Evolutionary conservation across 2,888 invertebrate genomes (phyloP).

Genomic region (Eupsilia transversa): DNA sequence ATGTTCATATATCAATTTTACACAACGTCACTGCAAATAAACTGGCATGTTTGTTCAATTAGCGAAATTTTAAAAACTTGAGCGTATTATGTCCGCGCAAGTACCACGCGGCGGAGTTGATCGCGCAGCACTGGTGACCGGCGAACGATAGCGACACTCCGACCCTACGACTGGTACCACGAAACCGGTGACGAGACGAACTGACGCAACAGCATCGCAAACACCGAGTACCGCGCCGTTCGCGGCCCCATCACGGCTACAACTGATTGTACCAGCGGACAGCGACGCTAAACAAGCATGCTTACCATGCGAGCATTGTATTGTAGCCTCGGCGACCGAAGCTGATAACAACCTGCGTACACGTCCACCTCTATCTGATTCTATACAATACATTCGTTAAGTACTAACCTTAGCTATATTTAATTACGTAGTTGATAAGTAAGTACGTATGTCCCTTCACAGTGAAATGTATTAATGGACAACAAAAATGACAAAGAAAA

Average conservation of each 20-base stretch:
- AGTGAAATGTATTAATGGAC: constrained; percentile 19
- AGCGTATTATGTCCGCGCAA: constrained; percentile 75
- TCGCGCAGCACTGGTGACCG: constrained; percentile 87
- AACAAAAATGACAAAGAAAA: constrained; percentile 1
- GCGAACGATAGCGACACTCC: constrained; percentile 88
- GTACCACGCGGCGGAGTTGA: constrained; percentile 84
- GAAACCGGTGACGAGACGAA: constrained; percentile 74
- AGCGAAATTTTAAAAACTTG: constrained; percentile 73
- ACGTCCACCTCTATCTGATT: constrained; percentile 60
- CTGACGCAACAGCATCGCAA: constrained; percentile 71
- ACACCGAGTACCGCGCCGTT: constrained; percentile 53
- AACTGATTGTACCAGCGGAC: constrained; percentile 46
- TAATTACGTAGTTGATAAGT: constrained; percentile 26
- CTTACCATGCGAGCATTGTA: constrained; percentile 76
- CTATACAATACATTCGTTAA: constrained; percentile 34
- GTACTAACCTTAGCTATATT: constrained; percentile 42
- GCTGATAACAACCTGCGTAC: constrained; percentile 81
- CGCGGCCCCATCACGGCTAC: constrained; percentile 61
- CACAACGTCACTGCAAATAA: constrained; percentile 86
- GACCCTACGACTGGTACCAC: constrained; percentile 86
- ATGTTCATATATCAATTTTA: constrained; percentile 78
- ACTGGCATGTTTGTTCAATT: constrained; percentile 81
- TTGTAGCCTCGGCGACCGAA: constrained; percentile 73
- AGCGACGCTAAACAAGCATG: constrained; percentile 66
- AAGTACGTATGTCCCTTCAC: not conserved